Percentiles rank a stretch among this genome's conserved stretches.
phyloP scores from a whole-genome alignment of 1,140 invertebrate genomes.

The Elymnias hypermnestra region DNA sequence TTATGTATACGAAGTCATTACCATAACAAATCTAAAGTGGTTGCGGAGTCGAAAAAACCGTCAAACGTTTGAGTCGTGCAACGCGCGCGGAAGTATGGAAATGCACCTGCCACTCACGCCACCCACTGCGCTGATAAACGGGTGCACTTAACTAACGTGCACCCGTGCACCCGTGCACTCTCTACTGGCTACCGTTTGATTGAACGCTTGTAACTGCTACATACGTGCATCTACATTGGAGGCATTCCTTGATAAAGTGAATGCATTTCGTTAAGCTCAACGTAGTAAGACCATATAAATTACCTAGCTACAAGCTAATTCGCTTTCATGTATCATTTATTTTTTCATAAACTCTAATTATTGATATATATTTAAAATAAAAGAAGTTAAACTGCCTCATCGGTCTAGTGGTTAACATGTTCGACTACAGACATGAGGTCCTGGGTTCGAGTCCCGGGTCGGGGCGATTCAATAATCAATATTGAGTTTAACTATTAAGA shows the following conservation, averaged over 20 bases:
- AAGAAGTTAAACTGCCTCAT: too few relatives aligned
- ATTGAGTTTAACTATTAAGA: too few relatives aligned
- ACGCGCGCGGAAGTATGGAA: conserved; percentile 2
- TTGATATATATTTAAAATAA: too few relatives aligned
- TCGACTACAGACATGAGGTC: too few relatives aligned
- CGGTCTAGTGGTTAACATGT: too few relatives aligned
- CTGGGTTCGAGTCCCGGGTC: too few relatives aligned
- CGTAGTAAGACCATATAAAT: too few relatives aligned
- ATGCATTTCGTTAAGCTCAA: neutral
- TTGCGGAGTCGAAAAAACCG: neutral
- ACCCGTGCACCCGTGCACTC: conserved; percentile 3
- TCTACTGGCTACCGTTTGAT: conserved; percentile 1
- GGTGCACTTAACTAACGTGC: conserved; percentile 2
- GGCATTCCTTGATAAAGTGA: neutral
- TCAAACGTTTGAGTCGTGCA: neutral
- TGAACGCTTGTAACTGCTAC: conserved; percentile 1
- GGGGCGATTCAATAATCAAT: too few relatives aligned
- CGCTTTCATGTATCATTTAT: too few relatives aligned
- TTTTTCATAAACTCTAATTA: too few relatives aligned
- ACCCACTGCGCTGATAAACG: conserved; percentile 3
- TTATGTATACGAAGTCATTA: too few relatives aligned
- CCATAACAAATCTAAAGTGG: neutral
- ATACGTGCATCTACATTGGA: neutral
- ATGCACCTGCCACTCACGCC: conserved; percentile 4
- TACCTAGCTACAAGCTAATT: too few relatives aligned